Evolutionary conservation across 1,140 invertebrate genomes (phyloP), one percentile per base, ranked within the genome.

Genomic region (Dolichoris vasculosae): DNA sequence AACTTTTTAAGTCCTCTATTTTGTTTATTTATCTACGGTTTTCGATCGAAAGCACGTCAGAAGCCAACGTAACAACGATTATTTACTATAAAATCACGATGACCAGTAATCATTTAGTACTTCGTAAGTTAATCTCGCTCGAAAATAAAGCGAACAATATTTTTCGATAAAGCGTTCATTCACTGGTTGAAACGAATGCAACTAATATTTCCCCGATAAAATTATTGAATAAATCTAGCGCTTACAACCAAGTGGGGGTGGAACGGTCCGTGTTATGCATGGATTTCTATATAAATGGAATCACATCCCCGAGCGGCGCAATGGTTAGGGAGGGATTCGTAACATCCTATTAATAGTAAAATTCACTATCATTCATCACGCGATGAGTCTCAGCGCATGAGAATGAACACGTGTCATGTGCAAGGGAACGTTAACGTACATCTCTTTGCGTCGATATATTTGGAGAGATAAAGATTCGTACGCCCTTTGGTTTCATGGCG

Each of bases 301-400:
- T 26, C n/a, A n/a, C 43, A 38, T 46, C 51, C 8, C 35, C 23
- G 35, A 30, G 43, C 32, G 46, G 20, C 38, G 77, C 51, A 35
- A n/a, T 35, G 48, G 9, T 9, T 30, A n/a, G 48, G 30, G 35
- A 64, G 55, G n/a, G 51, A 69, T 76, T 71, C 64, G 83, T 59
- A 80, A 84, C 76, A 80, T 85, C 51, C 83, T 81, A 85, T 81
- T 85, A 85, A 73, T 82, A 82, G 80, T 82, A 46, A 86, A 82
- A 86, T 86, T 86, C 80, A 86, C 84, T 82, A 78, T 86, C 73
- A 79, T 86, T 86, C 35, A 79, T 86, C 80, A 86, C 75, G 81
- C 85, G 81, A 85, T 79, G 64, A 82, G 43, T 26, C 20, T 30
- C 40, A 7, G 64, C 43, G n/a, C 69, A 59, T 48, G 69, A 32